phyloP scores from a whole-genome alignment of 2,797 vertebrate genomes.

The Sebastes kiyomatsui region DNA sequence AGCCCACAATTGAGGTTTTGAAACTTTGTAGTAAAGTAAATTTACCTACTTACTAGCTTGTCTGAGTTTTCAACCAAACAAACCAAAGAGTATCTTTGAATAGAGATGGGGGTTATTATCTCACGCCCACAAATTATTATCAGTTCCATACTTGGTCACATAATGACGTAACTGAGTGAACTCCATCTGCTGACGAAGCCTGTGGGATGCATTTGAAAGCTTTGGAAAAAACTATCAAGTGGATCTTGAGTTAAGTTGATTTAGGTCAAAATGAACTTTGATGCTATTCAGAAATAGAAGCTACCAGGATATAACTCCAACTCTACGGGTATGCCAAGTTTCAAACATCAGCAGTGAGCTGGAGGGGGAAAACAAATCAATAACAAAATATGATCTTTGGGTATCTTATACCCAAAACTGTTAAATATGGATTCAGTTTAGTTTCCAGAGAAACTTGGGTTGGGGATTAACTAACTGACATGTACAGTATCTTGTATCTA shows the following conservation, averaged over 20 bases:
- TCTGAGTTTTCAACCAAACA: not conserved
- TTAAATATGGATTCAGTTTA: not conserved
- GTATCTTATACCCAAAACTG: not conserved
- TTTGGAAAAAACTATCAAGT: no score
- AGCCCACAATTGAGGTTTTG: not conserved
- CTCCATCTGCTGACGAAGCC: no score
- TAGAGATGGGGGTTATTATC: not conserved
- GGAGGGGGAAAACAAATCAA: no score
- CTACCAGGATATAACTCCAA: not conserved
- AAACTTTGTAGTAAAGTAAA: not conserved
- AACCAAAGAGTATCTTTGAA: not conserved
- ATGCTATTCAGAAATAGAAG: not conserved
- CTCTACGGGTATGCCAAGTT: not conserved
- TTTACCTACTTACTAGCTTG: not conserved
- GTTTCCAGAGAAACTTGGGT: not conserved
- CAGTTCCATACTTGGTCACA: not conserved
- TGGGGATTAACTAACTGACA: not conserved
- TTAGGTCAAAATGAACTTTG: not conserved
- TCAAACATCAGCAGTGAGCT: not conserved
- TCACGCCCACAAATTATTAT: not conserved
- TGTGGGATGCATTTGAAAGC: no score
- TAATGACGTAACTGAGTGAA: not conserved
- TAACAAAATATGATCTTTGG: not conserved
- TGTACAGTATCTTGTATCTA: not conserved
- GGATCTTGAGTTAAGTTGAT: no score